A percentile compares a stretch with the other conserved stretches of the same genome.
phyloP scores from a whole-genome alignment of 2,113 vertebrate species.

The Ellobius talpinus region DNA sequence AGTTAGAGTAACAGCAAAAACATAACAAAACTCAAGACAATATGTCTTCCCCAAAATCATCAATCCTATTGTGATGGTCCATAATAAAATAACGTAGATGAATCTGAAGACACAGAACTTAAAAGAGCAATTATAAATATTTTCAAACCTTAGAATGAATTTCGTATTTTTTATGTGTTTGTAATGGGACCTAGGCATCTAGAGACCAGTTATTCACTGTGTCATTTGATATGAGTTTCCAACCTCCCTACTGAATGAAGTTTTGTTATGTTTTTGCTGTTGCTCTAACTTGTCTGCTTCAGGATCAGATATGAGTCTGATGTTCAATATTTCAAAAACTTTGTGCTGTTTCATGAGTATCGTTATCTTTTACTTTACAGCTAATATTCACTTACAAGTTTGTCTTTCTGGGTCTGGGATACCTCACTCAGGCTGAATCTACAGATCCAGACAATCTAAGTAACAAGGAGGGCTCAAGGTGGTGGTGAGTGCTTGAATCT shows the following conservation, averaged over 20 bases:
- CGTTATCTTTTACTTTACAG: too few species aligned
- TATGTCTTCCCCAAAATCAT: neutral
- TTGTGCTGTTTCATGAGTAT: neutral
- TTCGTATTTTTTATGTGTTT: neutral
- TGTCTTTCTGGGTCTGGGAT: too few species aligned
- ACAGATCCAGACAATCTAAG: too few species aligned
- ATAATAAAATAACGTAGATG: neutral
- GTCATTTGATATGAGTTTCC: neutral
- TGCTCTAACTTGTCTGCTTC: neutral
- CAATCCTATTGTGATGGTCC: neutral
- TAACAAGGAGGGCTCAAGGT: too few species aligned
- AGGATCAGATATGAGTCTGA: neutral
- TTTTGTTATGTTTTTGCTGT: neutral
- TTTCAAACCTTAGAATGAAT: neutral
- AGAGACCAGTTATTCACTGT: neutral
- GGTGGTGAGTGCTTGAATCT: too few species aligned
- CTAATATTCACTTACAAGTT: too few species aligned
- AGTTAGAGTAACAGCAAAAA: neutral
- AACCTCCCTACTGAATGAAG: neutral
- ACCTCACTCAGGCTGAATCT: too few species aligned
- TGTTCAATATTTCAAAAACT: neutral
- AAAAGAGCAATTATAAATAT: neutral
- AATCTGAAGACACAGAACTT: neutral
- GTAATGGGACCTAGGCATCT: neutral
- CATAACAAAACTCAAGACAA: neutral